phyloP scores from a whole-genome alignment of 2,797 vertebrate genomes.

The Notolabrus celidotus region DNA sequence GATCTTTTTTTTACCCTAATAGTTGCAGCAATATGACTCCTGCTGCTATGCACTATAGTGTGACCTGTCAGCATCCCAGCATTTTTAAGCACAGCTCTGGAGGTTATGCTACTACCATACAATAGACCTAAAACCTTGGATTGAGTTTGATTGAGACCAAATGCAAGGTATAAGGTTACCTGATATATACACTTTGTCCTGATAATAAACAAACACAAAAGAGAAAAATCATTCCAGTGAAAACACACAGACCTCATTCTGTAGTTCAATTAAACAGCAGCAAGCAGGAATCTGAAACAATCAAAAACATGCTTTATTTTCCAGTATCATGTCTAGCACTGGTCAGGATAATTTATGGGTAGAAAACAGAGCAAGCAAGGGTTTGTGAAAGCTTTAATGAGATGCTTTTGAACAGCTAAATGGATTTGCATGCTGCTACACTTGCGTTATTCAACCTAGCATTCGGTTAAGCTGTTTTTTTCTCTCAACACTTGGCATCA shows the following conservation, averaged over 20 bases:
- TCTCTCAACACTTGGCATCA: conserved; percentile 43
- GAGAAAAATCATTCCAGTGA: too few species aligned
- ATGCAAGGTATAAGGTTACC: too few species aligned
- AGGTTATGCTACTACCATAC: too few species aligned
- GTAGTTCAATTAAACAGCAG: conserved; percentile 26
- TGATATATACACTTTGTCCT: too few species aligned
- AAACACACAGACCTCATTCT: background rate
- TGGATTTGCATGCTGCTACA: conserved; percentile 39
- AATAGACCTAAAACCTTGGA: too few species aligned
- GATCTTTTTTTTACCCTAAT: too few species aligned
- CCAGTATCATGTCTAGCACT: background rate
- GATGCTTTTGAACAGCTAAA: conserved; percentile 47
- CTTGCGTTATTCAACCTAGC: conserved; percentile 19
- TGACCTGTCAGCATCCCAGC: too few species aligned
- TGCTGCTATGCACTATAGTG: too few species aligned
- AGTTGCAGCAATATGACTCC: too few species aligned
- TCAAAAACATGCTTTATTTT: conserved; percentile 22
- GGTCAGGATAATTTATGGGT: conserved; percentile 13
- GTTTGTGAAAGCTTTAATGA: conserved; percentile 35
- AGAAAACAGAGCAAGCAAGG: background rate
- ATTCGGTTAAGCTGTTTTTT: conserved; percentile 8
- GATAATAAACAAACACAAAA: too few species aligned
- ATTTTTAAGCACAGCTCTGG: too few species aligned
- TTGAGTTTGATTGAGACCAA: too few species aligned
- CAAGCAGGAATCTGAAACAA: conserved; percentile 16